Percentiles rank a stretch among this genome's conserved stretches.
Conservation (phyloP, 2,888 invertebrate species). For the Aplocera efformata region DNA sequence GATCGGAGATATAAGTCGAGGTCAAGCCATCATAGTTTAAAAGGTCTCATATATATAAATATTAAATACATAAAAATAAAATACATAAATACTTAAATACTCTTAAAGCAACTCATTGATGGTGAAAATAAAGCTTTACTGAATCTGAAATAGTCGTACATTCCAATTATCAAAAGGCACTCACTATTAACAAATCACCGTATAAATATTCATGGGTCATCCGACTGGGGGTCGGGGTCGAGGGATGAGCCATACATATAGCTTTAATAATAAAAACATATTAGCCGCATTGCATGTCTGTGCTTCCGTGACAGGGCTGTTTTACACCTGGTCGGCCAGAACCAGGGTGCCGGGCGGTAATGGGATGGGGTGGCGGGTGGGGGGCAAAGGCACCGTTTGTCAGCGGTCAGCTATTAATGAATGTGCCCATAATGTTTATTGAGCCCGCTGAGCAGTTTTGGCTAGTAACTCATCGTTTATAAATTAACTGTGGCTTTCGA, state of each 20-base stretch:
- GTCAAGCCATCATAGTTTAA: too few relatives aligned
- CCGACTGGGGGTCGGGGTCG: constrained; percentile 45
- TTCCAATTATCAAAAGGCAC: constrained; percentile 23
- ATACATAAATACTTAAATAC: too few relatives aligned
- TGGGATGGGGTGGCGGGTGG: constrained; percentile 38
- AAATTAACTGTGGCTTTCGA: constrained; percentile 49
- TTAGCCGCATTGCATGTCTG: constrained; percentile 78
- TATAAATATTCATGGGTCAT: constrained; percentile 72
- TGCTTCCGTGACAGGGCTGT: constrained; percentile 77
- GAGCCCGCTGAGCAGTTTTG: constrained; percentile 68
- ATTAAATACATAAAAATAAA: too few relatives aligned
- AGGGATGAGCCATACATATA: constrained; percentile 65
- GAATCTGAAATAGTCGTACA: constrained; percentile 1
- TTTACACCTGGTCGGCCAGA: constrained; percentile 74
- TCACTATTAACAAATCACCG: constrained; percentile 67
- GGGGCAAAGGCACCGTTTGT: constrained; percentile 68
- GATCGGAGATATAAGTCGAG: too few relatives aligned
- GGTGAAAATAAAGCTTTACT: background rate
- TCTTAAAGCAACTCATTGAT: too few relatives aligned
- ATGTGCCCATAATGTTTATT: constrained; percentile 75
- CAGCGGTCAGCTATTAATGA: constrained; percentile 77
- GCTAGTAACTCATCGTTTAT: constrained; percentile 66
- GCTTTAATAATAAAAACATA: constrained; percentile 77
- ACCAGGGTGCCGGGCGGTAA: constrained; percentile 42
- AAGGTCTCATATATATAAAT: too few relatives aligned